Evolutionary conservation across 2,113 vertebrate genomes (phyloP).

Genomic region (Malurus elegans): DNA sequence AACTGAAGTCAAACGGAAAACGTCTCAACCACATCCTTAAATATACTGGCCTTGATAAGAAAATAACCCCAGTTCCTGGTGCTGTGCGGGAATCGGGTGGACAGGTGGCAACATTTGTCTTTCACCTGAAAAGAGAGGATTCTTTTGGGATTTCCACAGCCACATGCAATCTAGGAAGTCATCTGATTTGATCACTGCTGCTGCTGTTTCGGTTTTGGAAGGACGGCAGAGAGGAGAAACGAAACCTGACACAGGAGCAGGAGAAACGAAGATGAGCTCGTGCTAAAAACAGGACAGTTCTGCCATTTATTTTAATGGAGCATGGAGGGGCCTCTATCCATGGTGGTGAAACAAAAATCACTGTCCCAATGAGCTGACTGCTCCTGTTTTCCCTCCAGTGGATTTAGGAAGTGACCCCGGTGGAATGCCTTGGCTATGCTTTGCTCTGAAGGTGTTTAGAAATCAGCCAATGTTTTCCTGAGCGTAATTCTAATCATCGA

Average conservation of each 20-base stretch:
- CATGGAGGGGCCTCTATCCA: neutral
- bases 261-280: neutral
- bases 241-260: neutral
- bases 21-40: constrained; percentile 48
- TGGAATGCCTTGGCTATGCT: neutral
- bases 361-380: neutral
- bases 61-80: neutral
- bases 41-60: neutral
- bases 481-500: neutral
- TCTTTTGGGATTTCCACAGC: constrained; percentile 18
- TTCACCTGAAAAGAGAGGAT: constrained; percentile 8
- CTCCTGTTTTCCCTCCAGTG: neutral
- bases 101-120: constrained; percentile 4
- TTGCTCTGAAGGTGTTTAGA: neutral
- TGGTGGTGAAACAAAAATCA: neutral
- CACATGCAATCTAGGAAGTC: neutral
- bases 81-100: neutral
- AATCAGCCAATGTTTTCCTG: neutral
- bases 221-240: neutral
- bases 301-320: neutral
- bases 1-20: constrained; percentile 59
- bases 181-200: neutral
- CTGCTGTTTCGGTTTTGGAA: neutral
- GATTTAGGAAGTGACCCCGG: neutral
- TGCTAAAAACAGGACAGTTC: neutral